Conservation (phyloP, 2,113 vertebrate species). For the Lagopus muta region DNA sequence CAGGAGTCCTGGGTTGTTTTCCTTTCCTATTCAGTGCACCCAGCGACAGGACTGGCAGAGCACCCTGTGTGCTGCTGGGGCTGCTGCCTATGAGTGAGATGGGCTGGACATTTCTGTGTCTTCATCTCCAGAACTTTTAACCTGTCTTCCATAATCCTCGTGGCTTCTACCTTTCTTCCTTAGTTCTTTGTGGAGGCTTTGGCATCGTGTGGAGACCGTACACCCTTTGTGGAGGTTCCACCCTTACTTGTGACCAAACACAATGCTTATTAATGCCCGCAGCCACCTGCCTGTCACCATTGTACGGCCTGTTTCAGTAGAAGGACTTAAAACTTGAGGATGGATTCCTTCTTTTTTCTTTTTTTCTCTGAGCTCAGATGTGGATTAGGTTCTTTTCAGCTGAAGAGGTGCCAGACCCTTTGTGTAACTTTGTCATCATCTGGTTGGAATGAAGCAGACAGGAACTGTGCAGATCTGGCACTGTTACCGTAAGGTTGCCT, state of each 20-base stretch:
- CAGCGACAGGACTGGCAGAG: background rate
- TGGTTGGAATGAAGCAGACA: background rate
- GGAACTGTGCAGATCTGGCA: background rate
- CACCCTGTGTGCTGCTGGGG: background rate
- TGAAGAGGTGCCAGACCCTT: background rate
- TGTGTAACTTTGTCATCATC: background rate
- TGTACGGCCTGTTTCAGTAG: background rate
- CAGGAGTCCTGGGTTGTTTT: background rate
- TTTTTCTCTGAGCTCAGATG: background rate
- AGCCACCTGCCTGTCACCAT: background rate
- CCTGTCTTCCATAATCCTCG: background rate
- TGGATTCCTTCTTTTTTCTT: background rate
- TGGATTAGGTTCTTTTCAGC: background rate
- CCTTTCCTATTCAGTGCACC: background rate
- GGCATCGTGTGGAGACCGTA: background rate
- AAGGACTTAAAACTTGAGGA: background rate
- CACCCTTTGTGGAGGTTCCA: background rate
- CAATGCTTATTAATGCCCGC: background rate
- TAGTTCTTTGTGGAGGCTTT: background rate
- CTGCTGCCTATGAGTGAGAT: background rate
- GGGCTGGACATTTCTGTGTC: background rate
- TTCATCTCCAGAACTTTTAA: background rate
- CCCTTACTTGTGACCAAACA: background rate
- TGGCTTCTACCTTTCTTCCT: constrained; percentile 13
- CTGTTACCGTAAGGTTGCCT: background rate